phyloP scores from a whole-genome alignment of 2,113 vertebrate species.

The Corythoichthys haematopterus region DNA sequence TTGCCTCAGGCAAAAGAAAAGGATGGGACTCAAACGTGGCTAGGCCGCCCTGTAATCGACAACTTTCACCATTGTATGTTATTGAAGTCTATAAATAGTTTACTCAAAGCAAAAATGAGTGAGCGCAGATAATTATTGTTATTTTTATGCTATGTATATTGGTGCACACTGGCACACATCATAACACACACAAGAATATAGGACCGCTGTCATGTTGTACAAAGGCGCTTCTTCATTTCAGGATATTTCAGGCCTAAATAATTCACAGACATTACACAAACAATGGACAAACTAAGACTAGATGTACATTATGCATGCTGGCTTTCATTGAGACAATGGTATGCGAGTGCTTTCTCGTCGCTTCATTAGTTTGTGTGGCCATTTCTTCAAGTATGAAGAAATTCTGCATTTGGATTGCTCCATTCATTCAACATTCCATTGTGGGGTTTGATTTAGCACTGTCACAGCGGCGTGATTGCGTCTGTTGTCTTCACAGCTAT shows the following conservation, averaged over 20 bases:
- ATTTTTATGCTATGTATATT: slow-evolving; percentile 48
- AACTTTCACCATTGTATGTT: slow-evolving; percentile 41
- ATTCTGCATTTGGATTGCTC: neutral
- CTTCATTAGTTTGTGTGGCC: slow-evolving; percentile 27
- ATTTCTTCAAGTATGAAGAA: slow-evolving; percentile 11
- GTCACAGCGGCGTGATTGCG: slow-evolving; percentile 27
- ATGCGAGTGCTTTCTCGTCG: slow-evolving; percentile 11
- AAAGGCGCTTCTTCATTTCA: slow-evolving; percentile 37
- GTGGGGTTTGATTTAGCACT: slow-evolving; percentile 14
- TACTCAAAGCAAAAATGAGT: slow-evolving; percentile 3
- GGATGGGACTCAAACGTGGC: slow-evolving; percentile 42
- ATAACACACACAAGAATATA: slow-evolving; percentile 33
- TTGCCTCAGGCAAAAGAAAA: slow-evolving; percentile 45
- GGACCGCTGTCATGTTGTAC: slow-evolving; percentile 50
- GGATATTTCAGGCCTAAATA: slow-evolving; percentile 58
- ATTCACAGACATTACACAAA: slow-evolving; percentile 61
- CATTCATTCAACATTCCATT: neutral
- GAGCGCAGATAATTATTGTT: slow-evolving; percentile 31
- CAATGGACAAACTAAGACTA: slow-evolving; percentile 51
- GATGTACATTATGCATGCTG: slow-evolving; percentile 55
- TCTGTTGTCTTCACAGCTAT: slow-evolving; percentile 34
- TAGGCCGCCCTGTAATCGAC: slow-evolving; percentile 43
- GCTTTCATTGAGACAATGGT: slow-evolving; percentile 27
- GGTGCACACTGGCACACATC: slow-evolving; percentile 36
- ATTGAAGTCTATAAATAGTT: slow-evolving; percentile 49